These are phyloP conservation scores for Drosophila meridiana DNA, from an alignment of 2,888 invertebrate genomes.

Conservation along the genomic window DNA sequence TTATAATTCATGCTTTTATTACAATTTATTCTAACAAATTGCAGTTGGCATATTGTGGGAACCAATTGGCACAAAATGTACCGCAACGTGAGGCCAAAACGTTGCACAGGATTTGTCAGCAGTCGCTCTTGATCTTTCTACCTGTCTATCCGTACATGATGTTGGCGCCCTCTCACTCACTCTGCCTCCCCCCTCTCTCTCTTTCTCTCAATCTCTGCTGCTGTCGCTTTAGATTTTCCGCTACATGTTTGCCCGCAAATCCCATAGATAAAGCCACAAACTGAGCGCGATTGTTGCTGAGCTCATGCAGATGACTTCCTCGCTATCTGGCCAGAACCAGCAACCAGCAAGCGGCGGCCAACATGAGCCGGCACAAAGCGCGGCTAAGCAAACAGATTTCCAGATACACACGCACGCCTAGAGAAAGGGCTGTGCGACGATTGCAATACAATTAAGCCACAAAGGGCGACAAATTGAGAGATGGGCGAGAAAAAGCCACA, in stretches of 20 bases:
- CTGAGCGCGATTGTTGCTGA: constrained; percentile 55
- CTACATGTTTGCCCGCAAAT: constrained; percentile 64
- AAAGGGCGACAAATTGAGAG: constrained; percentile 75
- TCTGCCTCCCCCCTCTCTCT: background rate
- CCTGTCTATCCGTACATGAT: background rate
- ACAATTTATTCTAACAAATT: constrained; percentile 8
- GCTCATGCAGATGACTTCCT: constrained; percentile 60
- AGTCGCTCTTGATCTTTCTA: background rate
- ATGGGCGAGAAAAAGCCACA: constrained; percentile 35
- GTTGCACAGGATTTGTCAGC: constrained; percentile 51
- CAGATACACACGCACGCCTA: constrained; percentile 50
- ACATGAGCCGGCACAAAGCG: constrained; percentile 58
- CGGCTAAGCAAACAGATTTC: constrained; percentile 45
- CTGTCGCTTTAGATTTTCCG: constrained; percentile 31
- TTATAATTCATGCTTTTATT: constrained; percentile 3
- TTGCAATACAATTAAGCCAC: constrained; percentile 73
- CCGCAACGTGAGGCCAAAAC: constrained; percentile 61
- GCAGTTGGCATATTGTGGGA: constrained; percentile 51
- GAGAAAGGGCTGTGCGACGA: constrained; percentile 49
- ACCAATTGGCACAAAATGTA: constrained; percentile 21
- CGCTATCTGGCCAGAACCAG: constrained; percentile 19
- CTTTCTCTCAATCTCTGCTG: background rate
- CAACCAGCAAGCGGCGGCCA: constrained; percentile 25
- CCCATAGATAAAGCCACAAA: constrained; percentile 54
- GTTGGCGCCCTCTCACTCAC: background rate